These are phyloP conservation scores for Xerus rutilus DNA, from an alignment of 2,797 vertebrate genomes.

Conservation along the genomic window DNA sequence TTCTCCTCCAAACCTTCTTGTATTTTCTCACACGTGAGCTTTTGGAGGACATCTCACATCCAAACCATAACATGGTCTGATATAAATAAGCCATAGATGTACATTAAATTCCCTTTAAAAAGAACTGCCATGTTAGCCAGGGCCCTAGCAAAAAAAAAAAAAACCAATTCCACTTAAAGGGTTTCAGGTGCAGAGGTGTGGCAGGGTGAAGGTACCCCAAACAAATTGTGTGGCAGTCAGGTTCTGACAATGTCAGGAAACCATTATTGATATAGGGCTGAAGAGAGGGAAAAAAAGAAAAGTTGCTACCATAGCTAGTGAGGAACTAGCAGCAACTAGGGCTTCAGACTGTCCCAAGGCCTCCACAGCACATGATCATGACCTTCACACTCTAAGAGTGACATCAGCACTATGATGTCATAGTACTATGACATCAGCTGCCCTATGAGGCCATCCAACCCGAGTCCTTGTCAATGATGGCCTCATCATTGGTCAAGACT, in stretches of 20 bases:
- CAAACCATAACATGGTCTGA: no score
- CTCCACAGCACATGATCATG: neutral
- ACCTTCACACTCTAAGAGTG: neutral
- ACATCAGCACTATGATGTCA: no score
- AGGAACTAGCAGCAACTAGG: neutral
- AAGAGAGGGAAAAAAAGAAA: neutral
- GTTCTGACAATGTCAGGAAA: neutral
- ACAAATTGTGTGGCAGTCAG: no score
- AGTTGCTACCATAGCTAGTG: neutral
- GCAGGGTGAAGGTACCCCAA: neutral
- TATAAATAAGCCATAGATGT: neutral
- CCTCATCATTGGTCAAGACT: neutral
- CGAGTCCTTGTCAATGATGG: neutral
- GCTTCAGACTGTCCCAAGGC: no score
- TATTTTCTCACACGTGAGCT: no score
- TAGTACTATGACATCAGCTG: neutral
- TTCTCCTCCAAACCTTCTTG: no score
- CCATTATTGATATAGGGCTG: neutral
- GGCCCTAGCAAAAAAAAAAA: neutral
- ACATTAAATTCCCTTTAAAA: neutral
- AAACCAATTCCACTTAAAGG: neutral
- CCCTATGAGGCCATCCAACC: neutral
- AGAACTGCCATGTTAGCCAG: neutral
- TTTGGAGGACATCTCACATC: no score
- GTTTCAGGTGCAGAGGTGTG: neutral